Conservation (phyloP, 2,888 invertebrate genomes). For the Troilus luridus region DNA sequence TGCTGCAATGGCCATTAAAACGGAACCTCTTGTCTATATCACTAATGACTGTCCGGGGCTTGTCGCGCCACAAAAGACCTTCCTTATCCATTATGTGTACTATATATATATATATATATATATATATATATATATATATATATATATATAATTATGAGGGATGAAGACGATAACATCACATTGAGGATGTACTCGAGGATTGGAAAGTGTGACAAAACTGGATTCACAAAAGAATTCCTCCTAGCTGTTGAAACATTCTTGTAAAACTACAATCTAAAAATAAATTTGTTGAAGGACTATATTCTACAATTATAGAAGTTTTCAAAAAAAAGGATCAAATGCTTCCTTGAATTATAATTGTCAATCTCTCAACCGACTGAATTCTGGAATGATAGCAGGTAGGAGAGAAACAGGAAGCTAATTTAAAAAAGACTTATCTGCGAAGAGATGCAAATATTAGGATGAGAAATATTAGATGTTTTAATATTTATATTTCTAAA, state of each 20-base stretch:
- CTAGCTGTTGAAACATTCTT: background rate
- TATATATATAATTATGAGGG: background rate
- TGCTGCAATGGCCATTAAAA: background rate
- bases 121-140: background rate
- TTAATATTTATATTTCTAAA: too few species aligned
- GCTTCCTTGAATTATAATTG: too few species aligned
- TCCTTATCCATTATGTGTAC: background rate
- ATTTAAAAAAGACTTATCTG: too few species aligned
- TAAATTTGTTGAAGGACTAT: too few species aligned
- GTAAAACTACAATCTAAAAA: background rate
- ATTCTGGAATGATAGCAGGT: too few species aligned
- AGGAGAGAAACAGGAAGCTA: too few species aligned
- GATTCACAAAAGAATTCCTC: background rate
- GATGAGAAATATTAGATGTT: too few species aligned
- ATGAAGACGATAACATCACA: background rate
- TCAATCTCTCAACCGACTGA: too few species aligned
- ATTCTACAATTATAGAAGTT: too few species aligned
- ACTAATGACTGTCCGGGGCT: background rate
- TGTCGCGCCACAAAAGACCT: background rate
- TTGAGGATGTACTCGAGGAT: background rate
- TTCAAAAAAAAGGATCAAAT: too few species aligned
- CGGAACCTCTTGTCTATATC: constrained; percentile 24
- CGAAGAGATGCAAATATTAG: too few species aligned
- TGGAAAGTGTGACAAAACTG: background rate
- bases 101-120: background rate